Conservation (phyloP, 1,140 invertebrate genomes). For the Bombus confusus region DNA sequence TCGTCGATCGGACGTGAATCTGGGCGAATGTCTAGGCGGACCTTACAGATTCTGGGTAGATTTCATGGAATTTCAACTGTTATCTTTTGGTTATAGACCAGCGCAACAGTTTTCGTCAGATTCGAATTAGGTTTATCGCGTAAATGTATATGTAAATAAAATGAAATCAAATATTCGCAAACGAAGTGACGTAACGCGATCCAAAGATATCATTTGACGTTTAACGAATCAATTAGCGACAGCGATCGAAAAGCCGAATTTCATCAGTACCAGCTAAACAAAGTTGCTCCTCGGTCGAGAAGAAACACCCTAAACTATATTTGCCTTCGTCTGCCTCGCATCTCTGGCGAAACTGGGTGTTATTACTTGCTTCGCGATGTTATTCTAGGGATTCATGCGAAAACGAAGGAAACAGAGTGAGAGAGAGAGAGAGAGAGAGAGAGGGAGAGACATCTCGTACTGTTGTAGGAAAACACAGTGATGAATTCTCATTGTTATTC, state of each 20-base stretch:
- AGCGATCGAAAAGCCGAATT: not conserved
- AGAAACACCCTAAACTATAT: not conserved
- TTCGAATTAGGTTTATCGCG: not conserved
- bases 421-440: not conserved
- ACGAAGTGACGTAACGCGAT: not conserved
- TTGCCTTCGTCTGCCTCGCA: not conserved
- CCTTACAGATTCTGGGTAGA: no score
- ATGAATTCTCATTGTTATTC: conserved; percentile 6
- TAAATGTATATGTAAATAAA: not conserved
- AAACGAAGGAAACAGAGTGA: not conserved
- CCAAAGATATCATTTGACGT: not conserved
- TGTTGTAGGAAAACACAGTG: not conserved
- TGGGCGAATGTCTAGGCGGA: no score
- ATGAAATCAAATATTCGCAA: not conserved
- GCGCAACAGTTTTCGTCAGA: no score
- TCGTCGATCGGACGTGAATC: no score
- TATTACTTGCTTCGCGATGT: conserved; percentile 35
- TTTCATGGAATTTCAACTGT: no score
- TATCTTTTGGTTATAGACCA: no score
- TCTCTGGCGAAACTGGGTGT: not conserved
- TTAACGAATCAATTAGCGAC: not conserved
- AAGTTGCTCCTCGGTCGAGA: not conserved
- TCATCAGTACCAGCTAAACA: not conserved
- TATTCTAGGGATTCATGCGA: conserved; percentile 4
- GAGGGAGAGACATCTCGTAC: not conserved